Evolutionary conservation across 2,888 invertebrate genomes (phyloP).

Genomic region (Agrochola lychnidis): DNA sequence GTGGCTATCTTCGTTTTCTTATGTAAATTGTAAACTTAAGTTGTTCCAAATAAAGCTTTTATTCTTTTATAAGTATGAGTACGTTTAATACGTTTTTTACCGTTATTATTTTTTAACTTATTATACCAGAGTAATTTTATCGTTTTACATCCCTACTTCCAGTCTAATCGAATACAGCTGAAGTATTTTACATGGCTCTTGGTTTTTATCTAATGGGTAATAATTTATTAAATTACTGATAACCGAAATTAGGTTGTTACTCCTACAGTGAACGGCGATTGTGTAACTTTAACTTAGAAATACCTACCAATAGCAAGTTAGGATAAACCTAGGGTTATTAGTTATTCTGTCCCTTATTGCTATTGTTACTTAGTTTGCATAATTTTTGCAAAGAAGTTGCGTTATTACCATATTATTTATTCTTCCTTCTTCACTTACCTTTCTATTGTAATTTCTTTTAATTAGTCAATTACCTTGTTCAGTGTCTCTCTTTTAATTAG

Average conservation of each 20-base stretch:
- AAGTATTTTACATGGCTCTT: no score
- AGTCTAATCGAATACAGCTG: no score
- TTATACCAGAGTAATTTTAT: no score
- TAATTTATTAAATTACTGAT: background rate
- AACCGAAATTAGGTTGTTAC: background rate
- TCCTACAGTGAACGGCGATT: background rate
- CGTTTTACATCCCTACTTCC: no score
- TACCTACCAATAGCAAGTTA: background rate
- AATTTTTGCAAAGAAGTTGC: background rate
- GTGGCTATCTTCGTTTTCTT: no score
- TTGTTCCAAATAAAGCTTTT: no score
- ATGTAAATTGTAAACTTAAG: no score
- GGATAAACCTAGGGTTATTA: background rate
- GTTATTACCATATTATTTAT: background rate
- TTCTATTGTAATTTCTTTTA: constrained; percentile 30
- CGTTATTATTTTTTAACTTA: no score
- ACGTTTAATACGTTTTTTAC: no score
- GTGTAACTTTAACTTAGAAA: background rate
- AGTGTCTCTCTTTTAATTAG: constrained; percentile 3
- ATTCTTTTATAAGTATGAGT: no score
- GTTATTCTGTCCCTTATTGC: background rate
- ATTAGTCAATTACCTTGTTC: constrained; percentile 16
- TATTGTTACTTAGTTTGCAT: background rate
- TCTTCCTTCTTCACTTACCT: constrained; percentile 7
- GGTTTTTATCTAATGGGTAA: background rate